These are phyloP conservation scores for Allobates femoralis DNA, from an alignment of 2,797 vertebrate genomes.

Conservation along the genomic window DNA sequence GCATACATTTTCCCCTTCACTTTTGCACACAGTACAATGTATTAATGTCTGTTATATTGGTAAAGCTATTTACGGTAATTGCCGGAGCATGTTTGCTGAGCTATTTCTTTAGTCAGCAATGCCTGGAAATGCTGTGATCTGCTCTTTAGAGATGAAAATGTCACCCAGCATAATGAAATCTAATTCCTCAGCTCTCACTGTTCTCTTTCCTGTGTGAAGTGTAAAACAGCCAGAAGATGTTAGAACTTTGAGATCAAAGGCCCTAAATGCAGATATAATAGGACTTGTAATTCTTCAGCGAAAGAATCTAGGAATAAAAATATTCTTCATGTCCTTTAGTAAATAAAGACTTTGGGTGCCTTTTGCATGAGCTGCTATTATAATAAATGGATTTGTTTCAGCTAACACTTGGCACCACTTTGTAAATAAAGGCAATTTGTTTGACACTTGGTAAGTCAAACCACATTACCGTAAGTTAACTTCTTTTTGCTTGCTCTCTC, in stretches of 20 bases:
- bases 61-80: constrained; percentile 45
- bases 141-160: constrained; percentile 42
- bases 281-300: background rate
- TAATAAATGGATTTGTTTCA: background rate
- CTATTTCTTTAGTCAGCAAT: constrained; percentile 44
- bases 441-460: background rate
- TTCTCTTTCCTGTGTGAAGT: constrained; percentile 13
- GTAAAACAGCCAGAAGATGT: constrained; percentile 21
- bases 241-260: constrained; percentile 34
- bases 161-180: constrained; percentile 38
- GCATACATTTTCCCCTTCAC: background rate
- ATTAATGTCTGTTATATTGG: background rate
- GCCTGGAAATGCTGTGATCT: constrained; percentile 48
- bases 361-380: background rate
- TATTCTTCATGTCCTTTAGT: background rate
- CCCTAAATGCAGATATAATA: constrained; percentile 14
- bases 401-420: background rate
- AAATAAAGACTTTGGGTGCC: background rate
- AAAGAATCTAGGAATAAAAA: background rate
- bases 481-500: background rate
- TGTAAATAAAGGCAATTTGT: constrained; percentile 5
- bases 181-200: constrained; percentile 25
- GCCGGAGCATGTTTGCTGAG: constrained; percentile 33
- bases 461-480: background rate
- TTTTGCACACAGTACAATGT: background rate